Base-by-base conservation (phyloP, 2,113 vertebrate species). In the Chamaetylas fuelleborni region DNA sequence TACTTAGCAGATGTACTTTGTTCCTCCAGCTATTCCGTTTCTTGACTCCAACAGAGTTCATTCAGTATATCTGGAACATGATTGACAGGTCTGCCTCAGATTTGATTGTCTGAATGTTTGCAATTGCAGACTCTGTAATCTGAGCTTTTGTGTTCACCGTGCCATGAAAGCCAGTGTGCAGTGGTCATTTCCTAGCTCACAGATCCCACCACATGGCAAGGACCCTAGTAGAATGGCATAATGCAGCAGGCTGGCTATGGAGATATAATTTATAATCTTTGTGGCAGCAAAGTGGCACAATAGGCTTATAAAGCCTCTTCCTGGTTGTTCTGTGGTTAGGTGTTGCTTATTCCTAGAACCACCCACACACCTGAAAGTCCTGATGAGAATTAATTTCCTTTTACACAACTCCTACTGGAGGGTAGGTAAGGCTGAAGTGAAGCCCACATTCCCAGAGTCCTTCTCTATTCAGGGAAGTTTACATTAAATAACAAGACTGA, bases 291-390 rank as follows among this genome's bases (percentile, higher is more conserved):
- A 85, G 54, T 54, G 65, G 17, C 64, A 70, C 9, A 33, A 13
- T 33, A n/a, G 36, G 29, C 61, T 95, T 79, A 38, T 76, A 78
- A 90, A 84, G 31, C 72, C 4, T 57, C 88, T 96, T 96, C 80
- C 80, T 94, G 86, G 65, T 73, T 94, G 90, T 91, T 94, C 78
- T 95, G 93, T 92, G 90, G 90, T 87, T 88, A 43, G 24, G 50
- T 85, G 20, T 80, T 97, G 82, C 92, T 97, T 95, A 95, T 96
- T 95, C 84, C 94, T 93, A 90, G 96, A 96, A 97, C 96, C 90
- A 85, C 96, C 95, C 90, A 92, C 93, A 15, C 83, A 83, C 56
- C 45, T 86, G 88, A 97, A 96, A 97, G 94, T 79, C 92, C 81
- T 87, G 66, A 82, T 80, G 79, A 95, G 79, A 95, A 85, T 62